These are phyloP conservation scores for Oxytorus armatus DNA, from an alignment of 2,888 invertebrate species.

Conservation along the genomic window DNA sequence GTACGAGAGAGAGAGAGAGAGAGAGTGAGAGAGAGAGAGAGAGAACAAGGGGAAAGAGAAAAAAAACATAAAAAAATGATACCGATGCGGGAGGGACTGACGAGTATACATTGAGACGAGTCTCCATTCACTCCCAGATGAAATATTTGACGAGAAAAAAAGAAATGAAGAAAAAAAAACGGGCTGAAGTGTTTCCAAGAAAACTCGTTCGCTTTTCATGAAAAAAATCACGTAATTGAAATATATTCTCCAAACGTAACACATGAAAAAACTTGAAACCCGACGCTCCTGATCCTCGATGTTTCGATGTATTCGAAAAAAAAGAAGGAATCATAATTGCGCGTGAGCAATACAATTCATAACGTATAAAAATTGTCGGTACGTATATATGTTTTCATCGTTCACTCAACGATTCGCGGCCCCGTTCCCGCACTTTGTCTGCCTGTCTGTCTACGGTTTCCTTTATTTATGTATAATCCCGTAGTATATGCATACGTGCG, in stretches of 20 bases:
- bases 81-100: slow-evolving; percentile 59
- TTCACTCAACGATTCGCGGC: slow-evolving; percentile 9
- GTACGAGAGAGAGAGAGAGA: slow-evolving; percentile 18
- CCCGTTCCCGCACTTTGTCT: slow-evolving; percentile 39
- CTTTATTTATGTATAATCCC: slow-evolving; percentile 1
- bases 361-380: background rate
- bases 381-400: background rate
- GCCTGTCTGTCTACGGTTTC: slow-evolving; percentile 53
- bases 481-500: background rate
- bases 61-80: slow-evolving; percentile 57
- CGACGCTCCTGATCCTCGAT: background rate
- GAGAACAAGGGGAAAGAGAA: background rate
- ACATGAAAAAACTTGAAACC: background rate
- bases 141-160: slow-evolving; percentile 34
- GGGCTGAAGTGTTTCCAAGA: slow-evolving; percentile 9
- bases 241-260: background rate
- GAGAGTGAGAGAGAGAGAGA: background rate
- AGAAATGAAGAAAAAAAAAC: slow-evolving; percentile 10
- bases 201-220: background rate
- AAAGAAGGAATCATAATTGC: slow-evolving; percentile 14
- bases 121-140: slow-evolving; percentile 11
- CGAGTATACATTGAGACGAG: slow-evolving; percentile 2
- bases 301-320: background rate
- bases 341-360: background rate
- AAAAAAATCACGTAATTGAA: slow-evolving; percentile 8